These are phyloP conservation scores for Ceriagrion tenellum DNA, from an alignment of 2,888 invertebrate genomes.

Conservation along the genomic window DNA sequence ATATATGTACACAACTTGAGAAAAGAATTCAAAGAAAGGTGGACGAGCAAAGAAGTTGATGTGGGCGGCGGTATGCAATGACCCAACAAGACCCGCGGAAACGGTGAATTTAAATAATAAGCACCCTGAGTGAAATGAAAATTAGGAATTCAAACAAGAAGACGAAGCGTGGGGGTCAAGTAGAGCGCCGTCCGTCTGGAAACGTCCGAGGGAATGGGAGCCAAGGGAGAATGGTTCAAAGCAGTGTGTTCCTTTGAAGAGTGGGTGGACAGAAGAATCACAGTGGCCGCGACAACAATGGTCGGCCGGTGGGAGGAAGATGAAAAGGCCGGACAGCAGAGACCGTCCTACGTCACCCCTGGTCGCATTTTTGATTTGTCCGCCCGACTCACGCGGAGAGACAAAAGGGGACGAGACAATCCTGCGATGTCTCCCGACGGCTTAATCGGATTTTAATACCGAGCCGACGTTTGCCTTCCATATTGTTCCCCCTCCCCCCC, in stretches of 20 bases:
- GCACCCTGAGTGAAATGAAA: background rate
- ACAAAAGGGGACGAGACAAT: conserved; percentile 32
- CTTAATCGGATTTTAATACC: conserved; percentile 61
- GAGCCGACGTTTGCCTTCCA: background rate
- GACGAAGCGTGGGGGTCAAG: background rate
- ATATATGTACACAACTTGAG: background rate
- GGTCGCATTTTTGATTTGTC: conserved; percentile 41
- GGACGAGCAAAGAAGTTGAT: background rate
- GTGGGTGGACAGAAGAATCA: conserved; percentile 60
- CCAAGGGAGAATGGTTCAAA: background rate
- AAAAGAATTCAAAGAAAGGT: background rate
- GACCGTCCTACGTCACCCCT: conserved; percentile 11
- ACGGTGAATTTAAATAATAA: conserved; percentile 8
- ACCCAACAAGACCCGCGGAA: background rate
- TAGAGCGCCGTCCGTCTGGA: background rate
- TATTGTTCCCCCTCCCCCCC: background rate
- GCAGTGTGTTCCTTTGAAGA: background rate
- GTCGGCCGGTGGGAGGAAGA: background rate
- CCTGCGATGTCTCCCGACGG: conserved; percentile 12
- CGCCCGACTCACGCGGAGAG: background rate
- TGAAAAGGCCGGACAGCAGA: background rate
- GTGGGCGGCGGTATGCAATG: background rate
- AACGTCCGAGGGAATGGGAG: background rate
- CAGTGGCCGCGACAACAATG: conserved; percentile 17
- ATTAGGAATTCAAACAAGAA: background rate